Conservation (phyloP, 2,113 vertebrate species). For the Eulacestoma nigropectus region DNA sequence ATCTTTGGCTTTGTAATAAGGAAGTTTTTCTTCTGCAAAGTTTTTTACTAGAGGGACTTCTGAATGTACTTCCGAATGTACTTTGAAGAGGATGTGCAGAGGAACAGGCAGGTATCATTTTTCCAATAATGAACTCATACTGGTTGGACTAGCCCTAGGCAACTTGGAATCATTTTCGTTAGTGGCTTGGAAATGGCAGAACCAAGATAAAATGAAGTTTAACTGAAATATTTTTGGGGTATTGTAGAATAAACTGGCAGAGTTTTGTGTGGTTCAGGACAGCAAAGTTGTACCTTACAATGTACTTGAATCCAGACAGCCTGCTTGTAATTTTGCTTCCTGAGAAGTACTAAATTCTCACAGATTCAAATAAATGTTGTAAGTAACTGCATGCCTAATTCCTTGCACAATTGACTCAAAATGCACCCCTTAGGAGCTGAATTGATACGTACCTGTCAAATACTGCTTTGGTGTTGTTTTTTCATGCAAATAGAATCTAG, state of each 20-base stretch:
- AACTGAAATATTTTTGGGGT: background rate
- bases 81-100: background rate
- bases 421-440: background rate
- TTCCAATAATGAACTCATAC: background rate
- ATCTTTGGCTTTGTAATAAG: background rate
- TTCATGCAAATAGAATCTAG: background rate
- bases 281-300: background rate
- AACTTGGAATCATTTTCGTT: background rate
- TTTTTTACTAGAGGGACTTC: background rate
- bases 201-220: background rate
- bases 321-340: background rate
- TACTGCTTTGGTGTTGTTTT: background rate
- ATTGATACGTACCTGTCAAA: conserved; percentile 20
- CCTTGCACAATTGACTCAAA: conserved; percentile 8
- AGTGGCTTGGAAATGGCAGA: background rate
- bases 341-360: background rate
- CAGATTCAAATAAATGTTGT: conserved; percentile 34
- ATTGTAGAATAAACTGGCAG: background rate
- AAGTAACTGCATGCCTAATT: conserved; percentile 3
- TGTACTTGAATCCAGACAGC: background rate
- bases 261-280: background rate
- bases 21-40: background rate
- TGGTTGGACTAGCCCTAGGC: background rate
- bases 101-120: background rate
- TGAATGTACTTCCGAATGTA: background rate